phyloP scores from a whole-genome alignment of 2,797 vertebrate genomes.

The Taeniopygia guttata region DNA sequence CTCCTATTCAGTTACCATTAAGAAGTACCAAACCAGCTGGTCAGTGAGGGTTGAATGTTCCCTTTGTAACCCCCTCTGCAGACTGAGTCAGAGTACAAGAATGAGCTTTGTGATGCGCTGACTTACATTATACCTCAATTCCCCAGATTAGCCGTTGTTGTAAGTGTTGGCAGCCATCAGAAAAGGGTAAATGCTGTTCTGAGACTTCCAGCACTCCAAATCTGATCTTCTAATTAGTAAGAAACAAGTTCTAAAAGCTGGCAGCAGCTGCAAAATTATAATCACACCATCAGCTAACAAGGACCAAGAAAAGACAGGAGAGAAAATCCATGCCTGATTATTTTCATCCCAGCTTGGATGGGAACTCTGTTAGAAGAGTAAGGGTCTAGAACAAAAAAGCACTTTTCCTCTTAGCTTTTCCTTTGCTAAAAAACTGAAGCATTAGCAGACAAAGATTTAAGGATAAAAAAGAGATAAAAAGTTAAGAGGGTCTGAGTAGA shows the following conservation, averaged over 20 bases:
- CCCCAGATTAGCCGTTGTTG: not conserved
- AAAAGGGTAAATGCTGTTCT: not conserved
- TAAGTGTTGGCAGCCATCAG: not conserved
- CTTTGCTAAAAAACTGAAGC: not conserved
- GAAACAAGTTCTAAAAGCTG: not conserved
- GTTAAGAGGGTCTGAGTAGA: not conserved
- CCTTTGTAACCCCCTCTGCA: not conserved
- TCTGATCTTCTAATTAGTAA: constrained; percentile 43
- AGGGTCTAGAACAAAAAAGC: not conserved
- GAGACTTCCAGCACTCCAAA: not conserved
- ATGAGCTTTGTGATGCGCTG: not conserved
- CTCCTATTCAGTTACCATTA: not conserved
- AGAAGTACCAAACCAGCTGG: not conserved
- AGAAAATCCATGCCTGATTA: not conserved
- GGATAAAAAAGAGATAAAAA: not conserved
- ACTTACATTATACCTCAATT: not conserved
- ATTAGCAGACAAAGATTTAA: not conserved
- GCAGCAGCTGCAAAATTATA: not conserved
- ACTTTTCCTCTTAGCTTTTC: not conserved
- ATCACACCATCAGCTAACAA: constrained; percentile 6
- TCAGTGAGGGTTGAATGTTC: not conserved
- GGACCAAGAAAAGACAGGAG: not conserved
- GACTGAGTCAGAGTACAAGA: not conserved
- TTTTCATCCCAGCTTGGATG: not conserved
- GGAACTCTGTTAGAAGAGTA: not conserved